Percentiles rank a stretch among this genome's conserved stretches.
These are phyloP conservation scores for Pygoscelis antarcticus DNA, from an alignment of 2,113 vertebrate species.

Conservation along the genomic window DNA sequence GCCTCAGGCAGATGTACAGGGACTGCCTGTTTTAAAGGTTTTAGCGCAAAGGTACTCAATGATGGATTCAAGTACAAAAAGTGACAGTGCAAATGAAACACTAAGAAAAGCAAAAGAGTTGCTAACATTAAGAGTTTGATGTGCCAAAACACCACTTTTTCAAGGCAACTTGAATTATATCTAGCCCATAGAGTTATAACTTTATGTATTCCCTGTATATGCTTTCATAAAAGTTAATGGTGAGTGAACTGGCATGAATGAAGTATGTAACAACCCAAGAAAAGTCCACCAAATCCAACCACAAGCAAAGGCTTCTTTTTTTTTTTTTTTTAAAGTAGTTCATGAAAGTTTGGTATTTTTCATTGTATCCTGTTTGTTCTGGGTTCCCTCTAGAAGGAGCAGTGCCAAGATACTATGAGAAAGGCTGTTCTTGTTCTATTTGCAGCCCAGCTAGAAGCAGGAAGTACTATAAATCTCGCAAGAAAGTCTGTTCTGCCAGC, in stretches of 20 bases:
- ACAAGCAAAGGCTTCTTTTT: background rate
- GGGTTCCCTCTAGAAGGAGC: conserved; percentile 36
- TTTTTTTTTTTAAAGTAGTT: background rate
- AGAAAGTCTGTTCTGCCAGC: conserved; percentile 47
- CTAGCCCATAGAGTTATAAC: background rate
- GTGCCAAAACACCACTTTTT: background rate
- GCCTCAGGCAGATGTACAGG: background rate
- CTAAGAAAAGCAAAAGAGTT: background rate
- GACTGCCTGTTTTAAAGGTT: background rate
- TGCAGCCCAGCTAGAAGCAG: conserved; percentile 33
- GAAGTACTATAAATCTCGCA: conserved; percentile 59
- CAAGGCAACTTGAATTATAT: background rate
- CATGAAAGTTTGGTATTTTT: conserved; percentile 36
- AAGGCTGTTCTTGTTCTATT: conserved; percentile 63
- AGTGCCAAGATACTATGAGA: conserved; percentile 45
- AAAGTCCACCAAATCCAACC: background rate
- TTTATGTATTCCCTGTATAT: background rate
- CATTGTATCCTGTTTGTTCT: conserved; percentile 53
- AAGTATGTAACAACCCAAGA: background rate
- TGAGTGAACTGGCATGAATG: background rate
- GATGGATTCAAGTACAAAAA: background rate
- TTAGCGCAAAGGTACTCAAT: background rate
- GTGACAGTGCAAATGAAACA: background rate
- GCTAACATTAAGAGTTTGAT: background rate
- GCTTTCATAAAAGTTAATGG: background rate